phyloP scores from a whole-genome alignment of 1,140 invertebrate species.

The Mizuhopecten yessoensis region DNA sequence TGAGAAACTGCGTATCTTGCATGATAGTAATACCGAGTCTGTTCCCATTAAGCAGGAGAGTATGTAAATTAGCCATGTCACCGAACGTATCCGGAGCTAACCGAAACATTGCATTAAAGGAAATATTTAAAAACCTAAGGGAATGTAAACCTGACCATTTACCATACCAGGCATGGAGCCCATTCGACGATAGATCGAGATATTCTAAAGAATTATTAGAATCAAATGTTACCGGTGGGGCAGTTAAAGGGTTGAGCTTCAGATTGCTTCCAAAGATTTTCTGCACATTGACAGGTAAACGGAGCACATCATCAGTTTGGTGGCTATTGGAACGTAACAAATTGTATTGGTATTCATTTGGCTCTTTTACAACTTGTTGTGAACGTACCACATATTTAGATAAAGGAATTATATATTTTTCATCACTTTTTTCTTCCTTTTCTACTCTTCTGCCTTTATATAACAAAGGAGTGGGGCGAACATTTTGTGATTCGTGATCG shows the following conservation, averaged over 20 bases:
- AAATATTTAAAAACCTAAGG: not conserved
- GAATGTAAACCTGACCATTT: slow-evolving; percentile 5
- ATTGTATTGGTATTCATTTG: not conserved
- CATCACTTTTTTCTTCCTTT: no score
- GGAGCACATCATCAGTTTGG: not conserved
- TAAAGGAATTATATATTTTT: no score
- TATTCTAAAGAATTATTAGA: slow-evolving; percentile 12
- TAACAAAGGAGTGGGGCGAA: not conserved
- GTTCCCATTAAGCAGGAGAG: not conserved
- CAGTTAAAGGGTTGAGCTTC: not conserved
- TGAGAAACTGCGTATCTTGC: not conserved
- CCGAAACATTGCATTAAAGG: not conserved
- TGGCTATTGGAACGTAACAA: not conserved
- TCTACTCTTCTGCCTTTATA: not conserved
- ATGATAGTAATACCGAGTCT: not conserved
- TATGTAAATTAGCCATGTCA: not conserved
- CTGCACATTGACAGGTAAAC: not conserved
- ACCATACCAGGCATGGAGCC: not conserved
- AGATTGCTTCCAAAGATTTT: not conserved
- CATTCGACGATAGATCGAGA: not conserved
- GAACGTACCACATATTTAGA: not conserved
- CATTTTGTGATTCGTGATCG: not conserved
- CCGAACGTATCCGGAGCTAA: not conserved
- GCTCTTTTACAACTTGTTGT: no score
- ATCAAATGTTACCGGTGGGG: not conserved